Percentiles rank a stretch among this genome's conserved stretches.
Evolutionary conservation across 2,888 invertebrate genomes (phyloP).

Genomic region (Polydrusus pterygomalis): DNA sequence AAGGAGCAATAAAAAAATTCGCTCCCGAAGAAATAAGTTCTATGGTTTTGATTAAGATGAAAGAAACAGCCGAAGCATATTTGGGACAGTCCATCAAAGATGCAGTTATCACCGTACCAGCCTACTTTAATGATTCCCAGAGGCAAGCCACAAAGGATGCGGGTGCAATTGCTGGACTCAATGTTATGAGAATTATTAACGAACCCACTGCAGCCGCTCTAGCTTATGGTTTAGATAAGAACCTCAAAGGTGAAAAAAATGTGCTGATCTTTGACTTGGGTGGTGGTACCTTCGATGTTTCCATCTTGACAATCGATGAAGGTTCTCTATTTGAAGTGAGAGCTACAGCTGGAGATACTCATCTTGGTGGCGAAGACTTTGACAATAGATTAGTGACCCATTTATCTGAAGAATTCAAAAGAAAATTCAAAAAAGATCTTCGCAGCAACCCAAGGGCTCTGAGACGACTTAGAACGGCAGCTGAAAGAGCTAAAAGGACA

Average conservation of each 20-base stretch:
- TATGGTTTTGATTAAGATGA: conserved; percentile 76
- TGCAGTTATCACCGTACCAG: conserved; percentile 63
- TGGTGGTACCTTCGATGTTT: conserved; percentile 86
- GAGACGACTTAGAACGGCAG: conserved; percentile 82
- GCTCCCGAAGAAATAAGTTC: conserved; percentile 83
- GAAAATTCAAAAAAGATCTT: conserved; percentile 83
- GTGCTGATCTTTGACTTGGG: conserved; percentile 82
- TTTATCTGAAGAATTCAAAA: conserved; percentile 80
- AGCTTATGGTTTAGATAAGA: conserved; percentile 63
- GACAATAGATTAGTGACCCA: conserved; percentile 76
- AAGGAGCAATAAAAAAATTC: conserved; percentile 79
- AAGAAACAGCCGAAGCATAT: conserved; percentile 64
- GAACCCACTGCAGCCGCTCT: conserved; percentile 75
- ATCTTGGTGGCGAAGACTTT: conserved; percentile 85
- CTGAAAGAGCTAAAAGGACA: conserved; percentile 86
- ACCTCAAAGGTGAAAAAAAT: conserved; percentile 62
- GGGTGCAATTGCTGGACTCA: conserved; percentile 77
- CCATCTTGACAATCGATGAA: conserved; percentile 79
- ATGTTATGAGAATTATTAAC: conserved; percentile 88
- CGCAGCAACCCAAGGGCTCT: conserved; percentile 76
- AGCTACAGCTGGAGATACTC: conserved; percentile 89
- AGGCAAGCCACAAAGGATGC: conserved; percentile 88
- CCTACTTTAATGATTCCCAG: conserved; percentile 78
- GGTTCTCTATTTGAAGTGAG: conserved; percentile 86
- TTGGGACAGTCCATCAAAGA: conserved; percentile 78